Evolutionary conservation across 2,797 vertebrate species (phyloP).

Genomic region (Chelmon rostratus): DNA sequence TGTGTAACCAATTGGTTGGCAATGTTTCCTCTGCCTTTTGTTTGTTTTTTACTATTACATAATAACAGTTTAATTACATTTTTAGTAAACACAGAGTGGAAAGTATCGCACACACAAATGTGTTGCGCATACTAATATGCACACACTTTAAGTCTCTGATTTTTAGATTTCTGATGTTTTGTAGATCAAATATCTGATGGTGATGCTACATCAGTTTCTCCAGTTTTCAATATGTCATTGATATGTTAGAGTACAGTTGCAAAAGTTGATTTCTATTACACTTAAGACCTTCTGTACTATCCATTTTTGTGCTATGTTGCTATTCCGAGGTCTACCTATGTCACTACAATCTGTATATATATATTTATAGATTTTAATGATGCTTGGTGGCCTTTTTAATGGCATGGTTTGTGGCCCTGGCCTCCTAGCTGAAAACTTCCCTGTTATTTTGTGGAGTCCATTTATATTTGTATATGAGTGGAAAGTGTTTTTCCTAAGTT

Average conservation of each 20-base stretch:
- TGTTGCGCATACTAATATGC: neutral
- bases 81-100: neutral
- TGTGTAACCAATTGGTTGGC: neutral
- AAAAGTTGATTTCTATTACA: neutral
- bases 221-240: neutral
- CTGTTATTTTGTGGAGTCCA: slow-evolving; percentile 2
- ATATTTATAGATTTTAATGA: slow-evolving; percentile 1
- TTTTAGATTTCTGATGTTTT: neutral
- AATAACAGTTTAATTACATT: too few relatives aligned
- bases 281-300: neutral
- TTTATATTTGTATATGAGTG: neutral
- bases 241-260: too few relatives aligned
- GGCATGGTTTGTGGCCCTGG: neutral
- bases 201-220: neutral
- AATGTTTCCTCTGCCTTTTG: neutral
- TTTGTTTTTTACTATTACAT: neutral
- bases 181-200: neutral
- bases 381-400: slow-evolving; percentile 1
- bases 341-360: neutral
- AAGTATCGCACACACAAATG: neutral
- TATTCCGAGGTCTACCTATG: neutral
- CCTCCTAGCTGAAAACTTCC: neutral
- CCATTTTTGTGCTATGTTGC: neutral
- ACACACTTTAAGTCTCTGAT: neutral
- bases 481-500: neutral